Evolutionary conservation across 2,888 invertebrate genomes (phyloP).

Genomic region (Crioceris asparagi): DNA sequence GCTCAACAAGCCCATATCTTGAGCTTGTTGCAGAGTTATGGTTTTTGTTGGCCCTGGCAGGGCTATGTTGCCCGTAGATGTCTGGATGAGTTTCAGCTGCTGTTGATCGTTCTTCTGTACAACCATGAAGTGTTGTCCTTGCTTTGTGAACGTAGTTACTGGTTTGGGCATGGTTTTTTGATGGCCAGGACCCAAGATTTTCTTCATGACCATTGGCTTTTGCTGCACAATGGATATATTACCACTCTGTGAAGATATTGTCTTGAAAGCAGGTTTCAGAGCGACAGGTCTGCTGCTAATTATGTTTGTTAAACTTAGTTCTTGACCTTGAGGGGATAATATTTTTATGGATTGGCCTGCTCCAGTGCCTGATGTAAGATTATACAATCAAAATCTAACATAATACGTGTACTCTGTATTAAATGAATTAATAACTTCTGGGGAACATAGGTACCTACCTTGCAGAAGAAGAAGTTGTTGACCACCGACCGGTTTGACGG

Average conservation of each 20-base stretch:
- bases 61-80: conserved; percentile 19
- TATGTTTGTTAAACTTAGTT: conserved; percentile 33
- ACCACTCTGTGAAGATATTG: conserved; percentile 21
- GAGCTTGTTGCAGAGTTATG: conserved; percentile 53
- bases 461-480: conserved; percentile 42
- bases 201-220: conserved; percentile 36
- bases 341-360: conserved; percentile 35
- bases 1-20: conserved; percentile 48
- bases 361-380: conserved; percentile 17
- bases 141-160: conserved; percentile 20
- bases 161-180: conserved; percentile 25
- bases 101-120: conserved; percentile 28
- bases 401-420: not conserved
- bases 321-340: conserved; percentile 34
- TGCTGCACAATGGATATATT: conserved; percentile 25
- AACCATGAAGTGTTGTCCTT: conserved; percentile 28
- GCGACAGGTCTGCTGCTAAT: conserved; percentile 31
- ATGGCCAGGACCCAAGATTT: conserved; percentile 24
- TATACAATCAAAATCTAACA: not conserved
- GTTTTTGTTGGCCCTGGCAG: conserved; percentile 45
- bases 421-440: too few species aligned
- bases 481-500: conserved; percentile 34
- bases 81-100: conserved; percentile 24
- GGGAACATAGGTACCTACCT: conserved; percentile 26
- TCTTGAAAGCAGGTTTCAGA: conserved; percentile 31